Evolutionary conservation across 2,797 vertebrate species (phyloP), one percentile per base, ranked within the genome.

Genomic region (Huso huso): DNA sequence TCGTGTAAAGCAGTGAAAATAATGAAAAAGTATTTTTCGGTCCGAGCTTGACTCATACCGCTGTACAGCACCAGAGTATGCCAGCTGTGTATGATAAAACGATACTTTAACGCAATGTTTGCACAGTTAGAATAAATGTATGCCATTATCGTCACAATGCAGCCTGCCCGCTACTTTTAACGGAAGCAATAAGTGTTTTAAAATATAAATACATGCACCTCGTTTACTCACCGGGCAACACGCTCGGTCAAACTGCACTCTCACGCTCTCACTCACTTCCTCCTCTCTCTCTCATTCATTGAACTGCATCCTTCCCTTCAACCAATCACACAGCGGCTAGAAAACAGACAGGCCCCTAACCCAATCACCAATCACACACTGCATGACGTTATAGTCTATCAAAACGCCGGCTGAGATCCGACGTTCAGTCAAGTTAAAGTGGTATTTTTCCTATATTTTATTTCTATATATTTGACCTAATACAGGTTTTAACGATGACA

Each of bases 191-290:
- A 4, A 10, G 23, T 37, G 23, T 8, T 53, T 53, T 53, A 6
- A 8, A 53, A 53, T 53, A 8, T 3, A 2, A 8, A 8, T 2
- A 7, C 61, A 9, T 18, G 8, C 10, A 2, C 23, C 6, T 6
- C 13, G 5, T 7, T 9, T 2, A 2, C 61, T 6, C 10, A 10
- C 72, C 75, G 70, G 77, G 84, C 87, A 18, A 18, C 49, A 61
- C 12, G 8, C 18, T 37, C 49, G 23, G 64, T 57, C 84, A 89
- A 89, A 86, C 59, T 87, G 86, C 89, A 86, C 76, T 84, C 79
- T 88, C 86, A 88, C 84, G 6, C 12, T 13, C 23, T 13, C 59
- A 60, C 58, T 12, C 71, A 81, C 83, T 88, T 89, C 89, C 87
- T 80, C 74, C 15, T 18, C 15, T 18, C 15, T 18, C n/a, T 13